Base-by-base conservation (phyloP, 2,113 vertebrate species). In the Peucedramus taeniatus region DNA sequence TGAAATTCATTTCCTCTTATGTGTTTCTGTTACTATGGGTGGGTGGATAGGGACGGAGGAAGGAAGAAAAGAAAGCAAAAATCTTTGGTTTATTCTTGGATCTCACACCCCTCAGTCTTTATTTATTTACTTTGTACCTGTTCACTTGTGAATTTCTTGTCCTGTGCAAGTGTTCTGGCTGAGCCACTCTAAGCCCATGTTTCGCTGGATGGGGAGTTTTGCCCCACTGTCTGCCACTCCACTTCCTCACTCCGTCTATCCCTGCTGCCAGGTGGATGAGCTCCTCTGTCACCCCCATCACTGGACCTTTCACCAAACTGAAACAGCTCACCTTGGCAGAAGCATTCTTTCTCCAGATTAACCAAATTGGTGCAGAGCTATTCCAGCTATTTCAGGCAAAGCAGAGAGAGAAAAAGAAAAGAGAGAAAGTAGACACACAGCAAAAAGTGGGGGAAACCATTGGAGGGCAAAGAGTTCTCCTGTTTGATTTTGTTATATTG, bases 41-140 rank as follows among this genome's bases (percentile, higher is more conserved):
- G 59, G 54, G 50, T 1, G 23, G 59, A 72, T 21, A 57, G 40
- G 47, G 35, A 80, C 44, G 65, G 74, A 78, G 86, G 83, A 93
- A 90, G 93, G 68, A 93, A 80, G 51, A 64, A 94, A 95, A 72
- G 95, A 92, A 96, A 93, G 88, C 75, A 95, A 83, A 94, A 90
- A n/a, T 45, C 57, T 79, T 89, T 81, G 82, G 5, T 93, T 90
- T 88, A 69, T 74, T 95, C 63, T 74, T 83, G 63, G 63, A 77
- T 88, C 53, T 92, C 79, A 42, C 40, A 79, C n/a, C 42, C 66
- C 24, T 5, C 5, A 70, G 27, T 31, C 61, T 93, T 79, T 81
- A 66, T 78, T 77, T 89, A 64, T 72, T 91, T 85, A 24, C 50
- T 88, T 85, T 21, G 28, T 90, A 92, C 68, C 94, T 96, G 85